Base-by-base conservation (phyloP, 2,888 invertebrate genomes). In the Volucella bombylans region DNA sequence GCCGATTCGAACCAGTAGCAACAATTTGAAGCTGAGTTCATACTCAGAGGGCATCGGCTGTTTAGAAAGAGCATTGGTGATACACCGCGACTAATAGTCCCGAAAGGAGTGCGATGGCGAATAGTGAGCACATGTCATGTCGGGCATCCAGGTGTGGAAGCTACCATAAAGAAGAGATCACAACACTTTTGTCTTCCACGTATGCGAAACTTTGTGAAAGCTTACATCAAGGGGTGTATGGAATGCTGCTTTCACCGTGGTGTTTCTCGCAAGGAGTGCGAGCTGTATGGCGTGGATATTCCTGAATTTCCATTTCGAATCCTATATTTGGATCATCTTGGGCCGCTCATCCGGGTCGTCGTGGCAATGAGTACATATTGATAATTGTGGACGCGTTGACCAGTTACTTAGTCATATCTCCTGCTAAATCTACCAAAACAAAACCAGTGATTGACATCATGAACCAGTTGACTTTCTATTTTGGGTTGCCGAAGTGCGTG, bases 401-500 rank as follows among this genome's bases (percentile, higher is more conserved):
- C 15, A 10, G 82, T 11, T 82, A 77, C 57, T 45, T 49, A 11
- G 45, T 86, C 23, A 18, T 62, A 11, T 54, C 43, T 23, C 65
- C 82, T 10, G 74, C 74, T 0, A 82, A 65, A n/a, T 78, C 82
- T 43, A 86, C 74, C 0, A 82, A 86, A 38, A 38, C 69, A 41
- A 69, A 71, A 50, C 69, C 41, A n/a, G 69, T 77, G 4, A 59
- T 77, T 43, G 77, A 77, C 10, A 31, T 49, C 6, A 11, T 77
- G 14, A 39, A 71, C 1, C 9, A 49, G n/a, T 14, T 77, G 14
- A 57, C 52, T 11, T 12, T 52, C 23, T 64, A 47, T 49, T 77
- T 77, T 43, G 77, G 69, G 18, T 61, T 59, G 43, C 65, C 73
- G 4, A 71, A 39, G 12, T 23, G 10, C 9, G 0, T 86, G 0